A percentile compares a stretch with the other conserved stretches of the same genome.
Evolutionary conservation across 2,113 vertebrate genomes (phyloP).

Genomic region (Cathartes aura): DNA sequence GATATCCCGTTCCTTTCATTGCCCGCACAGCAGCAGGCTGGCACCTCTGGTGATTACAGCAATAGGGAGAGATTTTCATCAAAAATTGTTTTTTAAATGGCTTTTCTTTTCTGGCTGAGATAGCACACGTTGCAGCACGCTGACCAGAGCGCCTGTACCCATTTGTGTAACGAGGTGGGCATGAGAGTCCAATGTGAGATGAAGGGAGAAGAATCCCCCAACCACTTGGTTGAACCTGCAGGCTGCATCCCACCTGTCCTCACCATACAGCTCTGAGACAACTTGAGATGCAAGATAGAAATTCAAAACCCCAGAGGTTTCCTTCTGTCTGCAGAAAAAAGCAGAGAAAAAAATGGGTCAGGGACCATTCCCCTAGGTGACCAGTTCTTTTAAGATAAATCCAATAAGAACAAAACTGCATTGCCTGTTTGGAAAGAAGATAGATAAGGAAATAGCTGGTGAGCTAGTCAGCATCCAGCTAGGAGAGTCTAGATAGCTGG

Average conservation of each 20-base stretch:
- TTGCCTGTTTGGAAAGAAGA: background rate
- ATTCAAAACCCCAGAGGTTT: background rate
- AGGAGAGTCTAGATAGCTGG: background rate
- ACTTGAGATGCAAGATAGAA: background rate
- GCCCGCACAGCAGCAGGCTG: background rate
- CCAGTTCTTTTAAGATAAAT: background rate
- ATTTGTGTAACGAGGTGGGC: background rate
- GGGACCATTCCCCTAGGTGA: background rate
- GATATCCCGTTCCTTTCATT: background rate
- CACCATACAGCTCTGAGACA: background rate
- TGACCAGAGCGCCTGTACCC: background rate
- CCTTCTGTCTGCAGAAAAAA: background rate
- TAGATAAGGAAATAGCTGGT: background rate
- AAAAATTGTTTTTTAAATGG: background rate
- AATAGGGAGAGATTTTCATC: background rate
- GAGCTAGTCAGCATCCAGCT: background rate
- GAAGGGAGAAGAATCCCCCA: background rate
- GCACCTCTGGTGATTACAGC: background rate
- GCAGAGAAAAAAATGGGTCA: background rate
- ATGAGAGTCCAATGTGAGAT: background rate
- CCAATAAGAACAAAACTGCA: background rate
- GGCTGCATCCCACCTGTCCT: background rate
- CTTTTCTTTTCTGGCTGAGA: background rate
- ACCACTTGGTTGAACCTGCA: background rate
- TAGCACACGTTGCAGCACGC: fast-evolving